Percentiles rank a stretch among this genome's conserved stretches.
Conservation (phyloP, 53 echinoderm and acorn worm genomes). For the Luidia sarsii region DNA sequence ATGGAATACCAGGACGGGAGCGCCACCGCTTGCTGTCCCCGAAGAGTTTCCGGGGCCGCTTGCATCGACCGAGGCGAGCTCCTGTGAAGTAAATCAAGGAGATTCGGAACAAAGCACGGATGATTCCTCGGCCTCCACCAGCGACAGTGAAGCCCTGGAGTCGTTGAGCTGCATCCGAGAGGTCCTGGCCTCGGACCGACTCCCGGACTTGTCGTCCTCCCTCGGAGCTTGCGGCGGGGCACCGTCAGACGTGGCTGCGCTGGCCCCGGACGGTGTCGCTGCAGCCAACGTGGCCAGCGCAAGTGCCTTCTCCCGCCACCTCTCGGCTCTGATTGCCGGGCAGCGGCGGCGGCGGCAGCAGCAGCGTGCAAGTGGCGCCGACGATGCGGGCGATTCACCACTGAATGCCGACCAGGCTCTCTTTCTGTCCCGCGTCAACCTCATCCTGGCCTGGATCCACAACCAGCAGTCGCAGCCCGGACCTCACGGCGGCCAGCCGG, state of each 20-base stretch:
- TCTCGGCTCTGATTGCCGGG: slow-evolving; percentile 5
- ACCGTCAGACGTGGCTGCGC: background rate
- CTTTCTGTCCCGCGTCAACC: slow-evolving; percentile 13
- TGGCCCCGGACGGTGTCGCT: background rate
- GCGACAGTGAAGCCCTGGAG: slow-evolving; percentile 10
- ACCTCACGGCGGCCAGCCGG: background rate
- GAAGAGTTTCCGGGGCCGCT: background rate
- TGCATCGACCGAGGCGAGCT: background rate
- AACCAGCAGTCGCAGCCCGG: background rate
- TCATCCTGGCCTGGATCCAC: background rate
- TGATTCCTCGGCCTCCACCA: slow-evolving; percentile 2
- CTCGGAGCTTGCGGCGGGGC: slow-evolving; percentile 28
- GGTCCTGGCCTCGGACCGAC: background rate
- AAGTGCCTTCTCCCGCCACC: slow-evolving; percentile 18
- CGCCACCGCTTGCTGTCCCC: too few relatives aligned
- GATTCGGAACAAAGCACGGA: background rate
- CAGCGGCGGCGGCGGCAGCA: background rate
- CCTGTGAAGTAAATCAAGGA: too few relatives aligned
- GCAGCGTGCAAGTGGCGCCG: background rate
- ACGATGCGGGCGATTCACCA: background rate
- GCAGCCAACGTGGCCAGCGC: background rate
- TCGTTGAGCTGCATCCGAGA: slow-evolving; percentile 2
- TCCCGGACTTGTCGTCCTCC: slow-evolving; percentile 4
- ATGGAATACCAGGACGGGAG: too few relatives aligned
- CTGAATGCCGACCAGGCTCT: slow-evolving; percentile 40